These are phyloP conservation scores for Eptesicus fuscus DNA, from an alignment of 2,113 vertebrate genomes.

Conservation along the genomic window DNA sequence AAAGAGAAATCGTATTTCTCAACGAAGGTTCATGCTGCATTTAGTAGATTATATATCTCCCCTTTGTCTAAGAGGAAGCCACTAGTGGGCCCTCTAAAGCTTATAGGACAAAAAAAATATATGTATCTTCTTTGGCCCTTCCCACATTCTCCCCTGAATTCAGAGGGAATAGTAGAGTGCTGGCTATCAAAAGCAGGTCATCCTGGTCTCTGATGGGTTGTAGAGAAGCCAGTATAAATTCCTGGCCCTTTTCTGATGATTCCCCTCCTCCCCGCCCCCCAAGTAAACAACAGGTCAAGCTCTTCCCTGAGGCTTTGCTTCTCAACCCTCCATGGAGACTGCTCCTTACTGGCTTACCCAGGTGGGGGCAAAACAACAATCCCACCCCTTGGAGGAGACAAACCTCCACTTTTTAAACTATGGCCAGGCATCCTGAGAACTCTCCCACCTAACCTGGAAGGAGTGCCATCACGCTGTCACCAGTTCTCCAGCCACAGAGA, in stretches of 20 bases:
- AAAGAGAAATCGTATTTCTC: not conserved
- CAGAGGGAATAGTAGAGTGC: not conserved
- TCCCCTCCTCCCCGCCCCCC: not conserved
- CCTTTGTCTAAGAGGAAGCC: not conserved
- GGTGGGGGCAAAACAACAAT: not conserved
- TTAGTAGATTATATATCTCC: not conserved
- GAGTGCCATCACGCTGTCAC: not conserved
- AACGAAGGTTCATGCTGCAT: not conserved
- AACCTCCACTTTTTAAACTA: not conserved
- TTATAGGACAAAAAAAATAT: not conserved
- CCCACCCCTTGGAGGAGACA: not conserved
- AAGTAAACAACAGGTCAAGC: not conserved
- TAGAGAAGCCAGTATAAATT: not conserved
- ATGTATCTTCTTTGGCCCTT: not conserved
- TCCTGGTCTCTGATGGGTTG: not conserved
- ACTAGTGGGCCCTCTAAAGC: not conserved
- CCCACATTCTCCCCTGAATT: not conserved
- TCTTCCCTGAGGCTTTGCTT: not conserved
- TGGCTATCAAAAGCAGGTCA: not conserved
- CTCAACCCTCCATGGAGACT: not conserved
- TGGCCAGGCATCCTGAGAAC: not conserved
- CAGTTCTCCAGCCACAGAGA: not conserved
- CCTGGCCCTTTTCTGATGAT: not conserved
- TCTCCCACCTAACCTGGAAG: not conserved
- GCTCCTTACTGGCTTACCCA: not conserved